Evolutionary conservation across 1,140 invertebrate genomes (phyloP), one percentile per base, ranked within the genome.

Genomic region (Caenorhabditis tropicalis): DNA sequence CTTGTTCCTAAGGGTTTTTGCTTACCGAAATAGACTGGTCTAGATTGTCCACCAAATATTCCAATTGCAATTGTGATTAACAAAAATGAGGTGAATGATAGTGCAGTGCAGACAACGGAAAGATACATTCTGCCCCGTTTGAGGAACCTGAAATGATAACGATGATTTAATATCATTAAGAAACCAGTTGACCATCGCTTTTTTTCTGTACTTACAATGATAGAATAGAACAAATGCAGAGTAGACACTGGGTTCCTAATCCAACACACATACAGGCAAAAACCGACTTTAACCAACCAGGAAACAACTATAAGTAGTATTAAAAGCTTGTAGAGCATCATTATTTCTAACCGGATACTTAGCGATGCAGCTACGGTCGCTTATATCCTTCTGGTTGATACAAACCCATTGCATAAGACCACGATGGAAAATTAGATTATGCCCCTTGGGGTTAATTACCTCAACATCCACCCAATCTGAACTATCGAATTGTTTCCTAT

Each of bases 371-470:
- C 43, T 39, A n/a, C 65, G 65, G n/a, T 43, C 65, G 19, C 33
- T 74, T 2, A 74, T 74, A 21, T 74, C 65, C 43, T 74, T 74
- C 10, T 74, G 65, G 36, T 74, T 74, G 16, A 74, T 74, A 24
- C 65, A 74, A 21, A 74, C 65, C 65, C 65, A 74, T 43, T 74
- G 65, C 65, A 74, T 74, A 3, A 74, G 36, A 43, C 65, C 65
- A 2, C 65, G 65, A n/a, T 74, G 65, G 0, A 74, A 10, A 12
- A 43, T 43, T 1, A 74, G 5, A 24, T 74, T 15, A 46, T 74
- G 65, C 5, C 65, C 65, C 43, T 74, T 74, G 9, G 65, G 65
- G 24, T 74, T 74, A 5, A 43, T 74, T 24, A 74, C 36, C 10
- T 74, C 65, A 9, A 74, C 65, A 24, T 74, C 65, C 4, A 74